phyloP scores from a whole-genome alignment of 2,113 vertebrate genomes.

The Chionomys nivalis region DNA sequence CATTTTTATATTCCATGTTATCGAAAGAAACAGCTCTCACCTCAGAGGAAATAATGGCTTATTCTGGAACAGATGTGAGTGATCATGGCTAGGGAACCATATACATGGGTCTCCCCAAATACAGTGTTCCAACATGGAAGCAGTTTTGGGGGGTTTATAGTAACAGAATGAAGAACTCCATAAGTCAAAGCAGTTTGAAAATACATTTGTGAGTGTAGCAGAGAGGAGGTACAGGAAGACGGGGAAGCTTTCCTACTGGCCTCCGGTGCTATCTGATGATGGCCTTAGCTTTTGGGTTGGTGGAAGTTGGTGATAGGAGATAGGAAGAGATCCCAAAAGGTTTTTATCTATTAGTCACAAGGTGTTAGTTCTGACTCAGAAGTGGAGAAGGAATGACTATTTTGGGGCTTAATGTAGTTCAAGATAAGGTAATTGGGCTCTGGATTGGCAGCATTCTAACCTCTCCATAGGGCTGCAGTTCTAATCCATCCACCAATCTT shows the following conservation, averaged over 20 bases:
- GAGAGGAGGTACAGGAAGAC: not conserved
- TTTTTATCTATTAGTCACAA: not conserved
- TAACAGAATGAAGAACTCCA: not conserved
- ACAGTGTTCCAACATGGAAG: not conserved
- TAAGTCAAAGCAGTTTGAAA: not conserved
- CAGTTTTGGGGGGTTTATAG: not conserved
- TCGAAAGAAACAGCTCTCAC: not conserved
- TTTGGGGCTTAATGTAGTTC: not conserved
- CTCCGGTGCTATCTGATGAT: not conserved
- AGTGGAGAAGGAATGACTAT: not conserved
- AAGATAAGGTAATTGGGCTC: not conserved
- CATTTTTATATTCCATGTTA: not conserved
- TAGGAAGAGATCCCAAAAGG: not conserved
- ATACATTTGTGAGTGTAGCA: not conserved
- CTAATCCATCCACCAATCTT: not conserved
- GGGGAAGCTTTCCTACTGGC: not conserved
- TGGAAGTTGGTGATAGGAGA: not conserved
- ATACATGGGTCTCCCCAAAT: not conserved
- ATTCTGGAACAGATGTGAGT: not conserved
- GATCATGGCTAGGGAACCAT: not conserved
- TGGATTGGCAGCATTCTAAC: not conserved
- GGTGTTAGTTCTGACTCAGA: not conserved
- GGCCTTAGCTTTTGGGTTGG: not conserved
- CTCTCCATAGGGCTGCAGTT: too few species aligned
- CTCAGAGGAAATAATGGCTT: not conserved